Percentiles rank a stretch among this genome's conserved stretches.
These are phyloP conservation scores for Tetraneura akinire DNA, from an alignment of 1,140 invertebrate genomes.

Conservation along the genomic window DNA sequence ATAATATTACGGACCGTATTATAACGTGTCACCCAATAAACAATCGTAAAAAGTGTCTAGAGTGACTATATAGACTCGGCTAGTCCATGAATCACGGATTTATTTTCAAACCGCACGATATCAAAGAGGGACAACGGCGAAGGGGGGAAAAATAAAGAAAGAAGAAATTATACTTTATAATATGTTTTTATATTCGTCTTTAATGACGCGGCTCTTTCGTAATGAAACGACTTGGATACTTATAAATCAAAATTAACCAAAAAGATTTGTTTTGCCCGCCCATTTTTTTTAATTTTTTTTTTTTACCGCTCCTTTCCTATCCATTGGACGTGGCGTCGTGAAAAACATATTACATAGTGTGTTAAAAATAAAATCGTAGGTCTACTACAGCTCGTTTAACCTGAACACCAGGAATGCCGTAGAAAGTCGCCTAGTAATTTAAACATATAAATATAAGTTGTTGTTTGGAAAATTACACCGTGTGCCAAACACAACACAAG, in stretches of 20 bases:
- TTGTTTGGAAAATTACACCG: constrained; percentile 12
- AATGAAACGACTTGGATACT: constrained; percentile 16
- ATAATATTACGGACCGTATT: constrained; percentile 26
- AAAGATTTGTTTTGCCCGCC: constrained; percentile 42
- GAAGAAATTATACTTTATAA: background rate
- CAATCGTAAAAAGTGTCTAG: constrained; percentile 15
- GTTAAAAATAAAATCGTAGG: constrained; percentile 49
- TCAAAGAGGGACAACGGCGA: background rate
- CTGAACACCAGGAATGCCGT: background rate
- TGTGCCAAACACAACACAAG: constrained; percentile 42
- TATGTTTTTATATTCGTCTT: background rate
- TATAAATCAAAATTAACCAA: constrained; percentile 51
- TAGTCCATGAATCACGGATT: constrained; percentile 14
- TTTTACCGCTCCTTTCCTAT: background rate
- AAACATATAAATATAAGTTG: constrained; percentile 7
- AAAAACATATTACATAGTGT: background rate
- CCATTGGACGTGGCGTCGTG: background rate
- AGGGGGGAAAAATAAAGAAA: background rate
- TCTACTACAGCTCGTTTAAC: constrained; percentile 46
- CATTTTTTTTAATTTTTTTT: too few species aligned
- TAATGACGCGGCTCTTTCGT: constrained; percentile 32
- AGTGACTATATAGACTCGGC: too few species aligned
- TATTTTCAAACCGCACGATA: constrained; percentile 39
- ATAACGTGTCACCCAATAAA: background rate
- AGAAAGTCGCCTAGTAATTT: constrained; percentile 4